Base-by-base conservation (phyloP, 2,113 vertebrate genomes). In the Oncorhynchus keta region DNA sequence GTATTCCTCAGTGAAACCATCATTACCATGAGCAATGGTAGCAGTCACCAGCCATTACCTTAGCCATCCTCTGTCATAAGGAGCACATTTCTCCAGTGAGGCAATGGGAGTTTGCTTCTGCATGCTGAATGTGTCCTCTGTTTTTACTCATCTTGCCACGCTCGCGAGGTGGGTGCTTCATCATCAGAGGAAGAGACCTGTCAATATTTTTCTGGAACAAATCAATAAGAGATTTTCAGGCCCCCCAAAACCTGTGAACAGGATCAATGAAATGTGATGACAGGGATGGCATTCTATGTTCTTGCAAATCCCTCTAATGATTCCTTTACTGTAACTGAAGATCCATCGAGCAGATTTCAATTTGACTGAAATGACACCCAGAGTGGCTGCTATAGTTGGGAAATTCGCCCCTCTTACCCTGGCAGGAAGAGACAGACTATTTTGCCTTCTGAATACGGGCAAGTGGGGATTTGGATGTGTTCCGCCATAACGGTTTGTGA, bases 31-130 rank as follows among this genome's bases (percentile, higher is more conserved):
- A 94, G 90, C 91, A 92, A 93, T 93, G 89, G 92, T 90, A 83
- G 92, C 91, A 91, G 92, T 93, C 93, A 91, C 85, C 89, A 86
- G 84, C 87, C 91, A 93, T 94, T 93, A 93, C 92, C 90, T 88
- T 84, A 85, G 85, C 87, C 90, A 92, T 94, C 91, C 91, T 93
- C 89, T 91, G 91, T 93, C 89, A 94, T 93, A 90, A 92, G 85
- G 83, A 92, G 88, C 86, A 86, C 85, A 90, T 90, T 88, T 91
- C 81, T 90, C 88, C 88, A 84, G 84, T 71, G 84, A 86, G 82
- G 78, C 84, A 79, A 87, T 49, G 76, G 59, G 74, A 85, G 78
- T 79, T 77, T 82, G 85, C 85, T 85, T 80, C 81, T 89, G 91
- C 85, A 91, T 92, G 88, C 89, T 92, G 88, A 91, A 88, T 90